Conservation (phyloP, 1,140 invertebrate species). For the Drosophila sulfurigaster region DNA sequence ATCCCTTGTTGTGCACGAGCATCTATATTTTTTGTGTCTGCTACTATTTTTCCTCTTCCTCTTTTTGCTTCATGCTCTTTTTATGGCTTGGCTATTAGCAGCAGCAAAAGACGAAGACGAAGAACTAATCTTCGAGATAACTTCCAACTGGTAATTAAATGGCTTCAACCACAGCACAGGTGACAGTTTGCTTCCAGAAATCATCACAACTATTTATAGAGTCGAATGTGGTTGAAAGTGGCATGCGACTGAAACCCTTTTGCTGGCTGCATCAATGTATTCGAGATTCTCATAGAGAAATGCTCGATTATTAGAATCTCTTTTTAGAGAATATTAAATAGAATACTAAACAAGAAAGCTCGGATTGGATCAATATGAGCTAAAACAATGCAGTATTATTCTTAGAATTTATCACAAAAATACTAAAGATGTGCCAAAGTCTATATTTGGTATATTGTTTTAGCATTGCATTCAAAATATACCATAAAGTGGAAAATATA, state of each 20-base stretch:
- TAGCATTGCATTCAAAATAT: too few species aligned
- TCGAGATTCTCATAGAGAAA: too few species aligned
- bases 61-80: slow-evolving; percentile 19
- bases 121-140: slow-evolving; percentile 10
- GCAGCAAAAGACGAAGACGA: slow-evolving; percentile 18
- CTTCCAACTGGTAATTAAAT: slow-evolving; percentile 59
- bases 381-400: too few species aligned
- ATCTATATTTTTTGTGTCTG: slow-evolving; percentile 2
- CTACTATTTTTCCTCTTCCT: background rate
- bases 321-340: too few species aligned
- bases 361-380: too few species aligned
- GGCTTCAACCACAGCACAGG: slow-evolving; percentile 62
- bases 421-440: too few species aligned
- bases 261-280: background rate
- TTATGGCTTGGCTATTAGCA: slow-evolving; percentile 79
- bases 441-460: too few species aligned
- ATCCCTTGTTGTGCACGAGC: slow-evolving; percentile 19
- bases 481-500: too few species aligned
- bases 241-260: slow-evolving; percentile 4
- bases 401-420: too few species aligned
- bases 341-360: too few species aligned
- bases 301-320: too few species aligned
- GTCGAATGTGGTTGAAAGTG: slow-evolving; percentile 39
- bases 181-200: slow-evolving; percentile 30
- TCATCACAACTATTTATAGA: slow-evolving; percentile 45